These are phyloP conservation scores for Phainopepla nitens DNA, from an alignment of 2,113 vertebrate species.

Conservation along the genomic window DNA sequence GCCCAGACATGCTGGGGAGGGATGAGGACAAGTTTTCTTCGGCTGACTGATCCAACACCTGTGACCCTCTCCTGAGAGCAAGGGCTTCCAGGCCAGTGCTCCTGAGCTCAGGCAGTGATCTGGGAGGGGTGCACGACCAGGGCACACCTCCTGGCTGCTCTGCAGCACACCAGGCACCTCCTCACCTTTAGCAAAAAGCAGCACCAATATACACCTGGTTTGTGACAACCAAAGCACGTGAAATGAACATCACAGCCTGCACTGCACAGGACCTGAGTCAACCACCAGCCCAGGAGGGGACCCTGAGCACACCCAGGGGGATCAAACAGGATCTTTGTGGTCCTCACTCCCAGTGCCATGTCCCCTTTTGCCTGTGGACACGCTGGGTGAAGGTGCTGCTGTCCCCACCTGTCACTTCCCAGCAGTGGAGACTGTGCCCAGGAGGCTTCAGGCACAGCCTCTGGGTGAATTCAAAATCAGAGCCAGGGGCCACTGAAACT, in stretches of 20 bases:
- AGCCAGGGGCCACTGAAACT: not conserved
- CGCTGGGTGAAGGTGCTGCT: accelerated
- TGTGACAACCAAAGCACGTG: not conserved
- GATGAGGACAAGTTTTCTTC: not conserved
- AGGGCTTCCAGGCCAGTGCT: accelerated
- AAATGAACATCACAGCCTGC: not conserved
- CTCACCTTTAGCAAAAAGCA: not conserved
- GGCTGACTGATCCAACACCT: not conserved
- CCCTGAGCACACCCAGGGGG: not conserved
- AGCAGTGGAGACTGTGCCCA: not conserved
- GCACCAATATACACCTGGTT: not conserved
- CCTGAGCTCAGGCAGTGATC: not conserved
- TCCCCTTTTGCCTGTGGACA: not conserved
- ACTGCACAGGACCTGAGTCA: no score
- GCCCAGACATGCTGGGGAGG: not conserved
- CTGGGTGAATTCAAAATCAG: not conserved
- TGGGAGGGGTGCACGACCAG: not conserved
- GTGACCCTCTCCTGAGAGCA: not conserved
- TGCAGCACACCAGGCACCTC: not conserved
- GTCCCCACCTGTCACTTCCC: not conserved
- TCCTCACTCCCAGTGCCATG: no score
- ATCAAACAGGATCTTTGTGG: no score
- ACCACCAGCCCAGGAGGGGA: not conserved
- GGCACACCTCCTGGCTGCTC: not conserved
- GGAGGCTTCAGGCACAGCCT: not conserved